These are phyloP conservation scores for Nerophis ophidion DNA, from an alignment of 2,113 vertebrate genomes.

Conservation along the genomic window DNA sequence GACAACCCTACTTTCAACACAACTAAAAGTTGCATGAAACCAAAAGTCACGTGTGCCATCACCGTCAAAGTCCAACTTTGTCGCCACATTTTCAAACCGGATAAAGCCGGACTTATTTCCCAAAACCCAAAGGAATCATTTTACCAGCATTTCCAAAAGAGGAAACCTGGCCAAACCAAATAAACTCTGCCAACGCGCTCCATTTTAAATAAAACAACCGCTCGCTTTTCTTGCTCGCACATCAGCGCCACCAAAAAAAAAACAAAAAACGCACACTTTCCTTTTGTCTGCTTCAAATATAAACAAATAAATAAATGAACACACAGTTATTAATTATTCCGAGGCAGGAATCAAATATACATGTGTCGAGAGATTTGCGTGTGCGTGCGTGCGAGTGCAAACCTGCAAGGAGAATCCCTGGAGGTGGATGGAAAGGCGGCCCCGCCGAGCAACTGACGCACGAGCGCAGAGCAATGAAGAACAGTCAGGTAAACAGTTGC, in stretches of 20 bases:
- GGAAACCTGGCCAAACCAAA: slow-evolving; percentile 14
- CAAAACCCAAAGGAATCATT: slow-evolving; percentile 4
- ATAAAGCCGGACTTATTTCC: neutral
- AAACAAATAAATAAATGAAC: slow-evolving; percentile 71
- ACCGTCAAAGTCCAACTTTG: neutral
- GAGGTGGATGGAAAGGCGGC: slow-evolving; percentile 32
- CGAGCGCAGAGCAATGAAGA: slow-evolving; percentile 19
- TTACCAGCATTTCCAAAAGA: slow-evolving; percentile 1
- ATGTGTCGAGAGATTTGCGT: slow-evolving; percentile 53
- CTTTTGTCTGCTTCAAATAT: slow-evolving; percentile 57
- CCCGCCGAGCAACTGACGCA: slow-evolving; percentile 23
- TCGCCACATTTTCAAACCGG: neutral
- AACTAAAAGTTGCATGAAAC: neutral
- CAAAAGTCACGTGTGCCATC: neutral
- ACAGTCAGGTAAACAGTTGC: neutral
- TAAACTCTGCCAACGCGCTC: slow-evolving; percentile 12
- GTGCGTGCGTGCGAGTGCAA: slow-evolving; percentile 8
- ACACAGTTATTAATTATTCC: slow-evolving; percentile 65
- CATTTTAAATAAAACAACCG: slow-evolving; percentile 33
- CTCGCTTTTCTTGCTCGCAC: slow-evolving; percentile 3
- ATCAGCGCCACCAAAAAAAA: slow-evolving; percentile 22
- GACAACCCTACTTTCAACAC: too few relatives aligned
- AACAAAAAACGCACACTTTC: slow-evolving; percentile 27
- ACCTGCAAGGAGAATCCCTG: slow-evolving; percentile 42
- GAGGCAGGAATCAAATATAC: slow-evolving; percentile 62